These are phyloP conservation scores for Erpetoichthys calabaricus DNA, from an alignment of 2,797 vertebrate genomes.

Conservation along the genomic window DNA sequence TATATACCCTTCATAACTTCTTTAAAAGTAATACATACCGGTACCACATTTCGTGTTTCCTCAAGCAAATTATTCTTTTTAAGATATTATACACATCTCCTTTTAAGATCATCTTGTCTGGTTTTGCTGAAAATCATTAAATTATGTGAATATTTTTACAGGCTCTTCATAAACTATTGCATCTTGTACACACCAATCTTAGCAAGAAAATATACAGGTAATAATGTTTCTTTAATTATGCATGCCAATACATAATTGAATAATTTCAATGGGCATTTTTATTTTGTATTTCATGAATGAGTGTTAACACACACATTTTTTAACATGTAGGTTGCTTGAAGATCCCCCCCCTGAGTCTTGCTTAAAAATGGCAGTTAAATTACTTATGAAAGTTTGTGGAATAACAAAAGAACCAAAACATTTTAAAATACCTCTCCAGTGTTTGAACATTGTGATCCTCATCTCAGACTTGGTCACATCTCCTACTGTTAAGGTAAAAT, in stretches of 20 bases:
- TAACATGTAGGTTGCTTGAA: conserved; percentile 26
- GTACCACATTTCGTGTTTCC: too few relatives aligned
- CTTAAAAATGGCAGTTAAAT: conserved; percentile 32
- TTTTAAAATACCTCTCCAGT: conserved; percentile 31
- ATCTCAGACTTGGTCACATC: neutral
- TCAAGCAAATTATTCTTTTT: too few relatives aligned
- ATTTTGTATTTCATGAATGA: neutral
- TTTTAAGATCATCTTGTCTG: too few relatives aligned
- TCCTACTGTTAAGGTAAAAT: conserved; percentile 26
- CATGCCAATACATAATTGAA: too few relatives aligned
- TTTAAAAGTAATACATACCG: too few relatives aligned
- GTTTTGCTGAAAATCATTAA: too few relatives aligned
- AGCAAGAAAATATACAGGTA: too few relatives aligned
- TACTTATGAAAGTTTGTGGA: conserved; percentile 53
- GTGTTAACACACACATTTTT: conserved; percentile 1
- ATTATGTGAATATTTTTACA: too few relatives aligned
- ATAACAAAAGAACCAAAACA: rapidly evolving
- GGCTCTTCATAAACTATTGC: too few relatives aligned
- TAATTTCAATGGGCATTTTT: neutral
- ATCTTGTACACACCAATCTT: too few relatives aligned
- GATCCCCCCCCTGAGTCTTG: conserved; percentile 30
- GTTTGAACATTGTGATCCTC: conserved; percentile 34
- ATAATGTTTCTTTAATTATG: too few relatives aligned
- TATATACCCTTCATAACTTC: conserved; percentile 26
- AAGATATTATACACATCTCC: too few relatives aligned